These are phyloP conservation scores for Nothobranchius kuhntae DNA, from an alignment of 2,113 vertebrate genomes.

Conservation along the genomic window DNA sequence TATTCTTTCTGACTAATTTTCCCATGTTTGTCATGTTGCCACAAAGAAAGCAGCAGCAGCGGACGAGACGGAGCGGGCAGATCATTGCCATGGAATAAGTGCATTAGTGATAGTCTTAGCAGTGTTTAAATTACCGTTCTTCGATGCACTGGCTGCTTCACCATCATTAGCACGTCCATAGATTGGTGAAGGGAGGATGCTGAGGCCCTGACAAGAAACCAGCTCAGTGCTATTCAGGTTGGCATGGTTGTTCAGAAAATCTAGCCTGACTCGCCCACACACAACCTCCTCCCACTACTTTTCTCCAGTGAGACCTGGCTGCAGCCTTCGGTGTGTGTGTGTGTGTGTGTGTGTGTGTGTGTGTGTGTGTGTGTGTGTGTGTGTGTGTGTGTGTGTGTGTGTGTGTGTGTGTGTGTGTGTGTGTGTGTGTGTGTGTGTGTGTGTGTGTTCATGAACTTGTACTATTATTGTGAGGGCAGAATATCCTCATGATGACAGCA, in stretches of 20 bases:
- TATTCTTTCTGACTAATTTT: conserved; percentile 44
- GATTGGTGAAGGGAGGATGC: conserved; percentile 63
- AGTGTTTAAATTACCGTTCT: conserved; percentile 57
- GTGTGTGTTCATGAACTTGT: conserved; percentile 14
- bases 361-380: conserved; percentile 12
- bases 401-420: conserved; percentile 16
- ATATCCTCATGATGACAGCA: conserved; percentile 7
- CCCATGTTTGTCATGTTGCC: conserved; percentile 41
- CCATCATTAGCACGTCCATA: conserved; percentile 65
- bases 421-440: conserved; percentile 9
- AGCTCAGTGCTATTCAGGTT: conserved; percentile 57
- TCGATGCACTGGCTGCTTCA: conserved; percentile 53
- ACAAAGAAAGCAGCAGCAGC: conserved; percentile 34
- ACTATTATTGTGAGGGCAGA: conserved; percentile 6
- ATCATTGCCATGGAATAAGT: conserved; percentile 40
- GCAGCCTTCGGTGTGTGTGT: conserved; percentile 28
- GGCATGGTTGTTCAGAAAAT: conserved; percentile 50
- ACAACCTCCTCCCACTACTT: conserved; percentile 4
- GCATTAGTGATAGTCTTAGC: conserved; percentile 42
- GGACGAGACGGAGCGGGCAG: conserved; percentile 39
- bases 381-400: conserved; percentile 8
- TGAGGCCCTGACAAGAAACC: conserved; percentile 59
- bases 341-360: conserved; percentile 11
- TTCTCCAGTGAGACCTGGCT: conserved; percentile 30
- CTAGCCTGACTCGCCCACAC: conserved; percentile 12